Conservation (phyloP, 2,888 invertebrate genomes). For the Colletes collaris region DNA sequence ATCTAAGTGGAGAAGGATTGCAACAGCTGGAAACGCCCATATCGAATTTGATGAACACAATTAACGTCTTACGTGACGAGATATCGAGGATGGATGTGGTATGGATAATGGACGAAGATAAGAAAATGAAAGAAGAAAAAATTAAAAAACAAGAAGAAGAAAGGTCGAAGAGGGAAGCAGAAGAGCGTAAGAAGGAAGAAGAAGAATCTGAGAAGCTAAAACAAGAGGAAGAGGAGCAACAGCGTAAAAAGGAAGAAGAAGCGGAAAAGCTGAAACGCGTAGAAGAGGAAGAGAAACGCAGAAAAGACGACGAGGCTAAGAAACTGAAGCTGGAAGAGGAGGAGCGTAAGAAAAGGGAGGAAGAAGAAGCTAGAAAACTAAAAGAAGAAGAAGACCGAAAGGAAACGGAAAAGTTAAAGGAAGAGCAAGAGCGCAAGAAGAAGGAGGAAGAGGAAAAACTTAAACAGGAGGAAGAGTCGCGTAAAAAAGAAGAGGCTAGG, state of each 20-base stretch:
- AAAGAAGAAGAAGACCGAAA: constrained; percentile 49
- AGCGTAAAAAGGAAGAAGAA: constrained; percentile 75
- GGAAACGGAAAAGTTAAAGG: constrained; percentile 53
- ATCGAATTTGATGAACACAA: constrained; percentile 31
- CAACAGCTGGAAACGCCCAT: constrained; percentile 47
- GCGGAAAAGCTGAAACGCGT: constrained; percentile 41
- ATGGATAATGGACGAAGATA: constrained; percentile 48
- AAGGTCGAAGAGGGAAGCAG: constrained; percentile 42
- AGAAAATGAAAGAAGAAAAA: constrained; percentile 49
- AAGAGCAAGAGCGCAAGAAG: constrained; percentile 65
- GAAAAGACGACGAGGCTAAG: constrained; percentile 51
- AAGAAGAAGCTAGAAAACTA: constrained; percentile 40
- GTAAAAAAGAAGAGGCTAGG: constrained; percentile 55
- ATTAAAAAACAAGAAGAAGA: constrained; percentile 36
- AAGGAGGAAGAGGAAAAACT: constrained; percentile 55
- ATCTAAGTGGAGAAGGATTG: constrained; percentile 41
- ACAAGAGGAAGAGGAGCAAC: constrained; percentile 42
- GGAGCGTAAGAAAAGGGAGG: constrained; percentile 21
- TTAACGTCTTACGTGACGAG: constrained; percentile 45
- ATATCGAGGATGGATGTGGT: constrained; percentile 47
- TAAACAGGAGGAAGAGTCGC: constrained; percentile 46
- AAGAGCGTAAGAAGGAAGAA: constrained; percentile 47
- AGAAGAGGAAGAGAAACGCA: constrained; percentile 47
- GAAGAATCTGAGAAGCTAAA: constrained; percentile 49
- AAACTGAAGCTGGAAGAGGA: constrained; percentile 51